Base-by-base conservation (phyloP, 2,113 vertebrate genomes). In the Lontra canadensis region DNA sequence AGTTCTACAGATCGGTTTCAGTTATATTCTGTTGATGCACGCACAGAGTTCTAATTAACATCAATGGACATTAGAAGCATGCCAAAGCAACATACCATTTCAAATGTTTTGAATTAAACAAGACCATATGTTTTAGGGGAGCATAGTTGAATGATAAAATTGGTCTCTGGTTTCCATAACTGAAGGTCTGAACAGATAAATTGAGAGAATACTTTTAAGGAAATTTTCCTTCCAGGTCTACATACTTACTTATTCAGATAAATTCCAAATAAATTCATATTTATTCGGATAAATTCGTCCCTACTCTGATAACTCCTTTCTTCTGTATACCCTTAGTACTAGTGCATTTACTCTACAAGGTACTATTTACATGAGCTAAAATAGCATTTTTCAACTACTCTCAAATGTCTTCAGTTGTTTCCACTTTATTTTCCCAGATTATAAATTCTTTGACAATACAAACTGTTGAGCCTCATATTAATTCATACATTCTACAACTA, bases 71-170 rank as follows among this genome's bases (percentile, higher is more conserved):
- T 97, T 96, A 94, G 86, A 96, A 97, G 94, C 95, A 92, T 90
- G 83, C 61, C 91, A 80, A 71, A 79, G 89, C 69, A 83, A 87
- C 81, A 94, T 73, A 92, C 39, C 87, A 92, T 97, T 96, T 96
- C 90, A 87, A 92, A 96, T 61, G 97, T 97, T 92, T 98, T 96
- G 84, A 97, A 98, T 97, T 96, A 98, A 98, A 98, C 79, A 97
- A 98, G 97, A 97, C 92, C 94, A 96, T 96, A 97, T 96, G 74
- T 97, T 98, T 95, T 74, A 95, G 44, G 76, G 93, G 63, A 97
- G 25, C 65, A 88, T 42, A 92, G 89, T 3, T 83, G 63, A 97
- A 81, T 91, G 97, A 98, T 96, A 98, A 98, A 97, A 95, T 47
- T 0, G 0, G 31, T 42, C 95, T 98, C 96, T 81, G 88, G 44